These are phyloP conservation scores for Eupithecia subfuscata DNA, from an alignment of 2,888 invertebrate species.

Conservation along the genomic window DNA sequence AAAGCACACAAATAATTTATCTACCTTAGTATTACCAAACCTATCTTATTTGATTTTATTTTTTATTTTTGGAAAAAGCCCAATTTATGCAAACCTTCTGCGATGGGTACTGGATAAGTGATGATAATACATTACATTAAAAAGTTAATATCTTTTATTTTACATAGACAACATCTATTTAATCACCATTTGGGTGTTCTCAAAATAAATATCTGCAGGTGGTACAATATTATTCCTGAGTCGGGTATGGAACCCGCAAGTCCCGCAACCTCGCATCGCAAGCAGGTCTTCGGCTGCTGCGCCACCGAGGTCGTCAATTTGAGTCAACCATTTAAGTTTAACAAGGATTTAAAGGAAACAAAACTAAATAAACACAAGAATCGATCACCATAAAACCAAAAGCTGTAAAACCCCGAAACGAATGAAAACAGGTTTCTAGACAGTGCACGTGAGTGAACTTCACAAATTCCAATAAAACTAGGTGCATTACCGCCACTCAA, in stretches of 20 bases:
- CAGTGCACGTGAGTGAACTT: slow-evolving; percentile 9
- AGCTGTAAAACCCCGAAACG: slow-evolving; percentile 7
- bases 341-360: not conserved
- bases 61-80: too few species aligned
- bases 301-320: not conserved
- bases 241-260: not conserved
- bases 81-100: too few species aligned
- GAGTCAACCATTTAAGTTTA: not conserved
- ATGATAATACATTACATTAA: too few species aligned
- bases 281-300: not conserved
- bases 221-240: not conserved
- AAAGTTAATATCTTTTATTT: too few species aligned
- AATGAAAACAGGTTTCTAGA: not conserved
- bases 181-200: too few species aligned
- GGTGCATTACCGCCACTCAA: slow-evolving; percentile 7
- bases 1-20: too few species aligned
- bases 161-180: too few species aligned
- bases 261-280: not conserved
- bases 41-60: too few species aligned
- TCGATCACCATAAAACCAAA: slow-evolving; percentile 13
- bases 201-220: too few species aligned
- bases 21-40: too few species aligned
- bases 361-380: not conserved
- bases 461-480: not conserved
- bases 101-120: too few species aligned